Evolutionary conservation across 2,888 invertebrate genomes (phyloP), one percentile per base, ranked within the genome.

Genomic region (Platycheirus albimanus): DNA sequence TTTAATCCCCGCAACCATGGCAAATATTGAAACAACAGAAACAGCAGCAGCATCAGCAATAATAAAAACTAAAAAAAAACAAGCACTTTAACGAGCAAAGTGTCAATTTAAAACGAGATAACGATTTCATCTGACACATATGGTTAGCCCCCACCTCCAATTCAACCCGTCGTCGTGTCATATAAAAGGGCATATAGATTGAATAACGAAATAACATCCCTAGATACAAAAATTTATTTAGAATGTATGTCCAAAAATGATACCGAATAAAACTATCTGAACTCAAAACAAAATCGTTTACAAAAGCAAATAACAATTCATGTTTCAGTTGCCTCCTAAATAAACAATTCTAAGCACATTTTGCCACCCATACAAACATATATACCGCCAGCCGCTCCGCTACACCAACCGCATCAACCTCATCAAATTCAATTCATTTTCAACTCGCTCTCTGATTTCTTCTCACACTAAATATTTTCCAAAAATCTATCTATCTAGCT

Each of bases 401-500:
- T n/a, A n/a, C 41, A 24, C 15, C 41, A 6, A 41, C 61, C 61
- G 43, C 61, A 61, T 38, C 70, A 63, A 72, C 51, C 75, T 81
- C 80, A 71, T 81, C 71, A 76, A 81, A 81, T 71, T 81, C 75
- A 81, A 76, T 81, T 81, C 76, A 76, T 36, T 61, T 63, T 51
- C 47, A 20, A 56, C 15, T 49, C 67, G 33, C 24, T 38, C 41
- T 45, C 43, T 69, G 58, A 67, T 58, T 58, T 74, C 63, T 52
- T 79, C 63, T 56, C 43, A n/a, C 30, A 75, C 80, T 43, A 74
- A 75, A 75, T 52, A 66, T 78, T 64, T 54, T 11, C 61, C 69
- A 2, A 56, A 67, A 74, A 58, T 58, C 58, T 69, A 43, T 38
- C 49, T 43, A 58, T 58, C 58, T 69, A 43, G 58, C 49, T 43